Evolutionary conservation across 2,888 invertebrate species (phyloP).

Genomic region (Ormyrus labotus): DNA sequence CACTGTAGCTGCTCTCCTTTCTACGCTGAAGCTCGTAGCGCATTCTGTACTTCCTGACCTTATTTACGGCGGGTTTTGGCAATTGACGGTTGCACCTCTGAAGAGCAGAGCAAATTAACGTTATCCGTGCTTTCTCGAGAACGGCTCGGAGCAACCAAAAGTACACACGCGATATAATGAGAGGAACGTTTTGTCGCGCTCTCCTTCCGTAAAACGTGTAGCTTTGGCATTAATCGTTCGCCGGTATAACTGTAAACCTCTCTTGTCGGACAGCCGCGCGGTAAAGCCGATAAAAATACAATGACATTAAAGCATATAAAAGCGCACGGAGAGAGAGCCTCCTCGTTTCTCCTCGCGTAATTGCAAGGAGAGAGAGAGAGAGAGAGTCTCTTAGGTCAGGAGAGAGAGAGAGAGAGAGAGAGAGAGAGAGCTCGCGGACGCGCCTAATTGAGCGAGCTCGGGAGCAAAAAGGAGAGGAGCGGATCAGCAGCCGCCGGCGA

Average conservation of each 20-base stretch:
- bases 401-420: not conserved
- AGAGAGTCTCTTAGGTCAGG: not conserved
- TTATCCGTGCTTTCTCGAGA: too few relatives aligned
- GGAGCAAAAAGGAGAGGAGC: not conserved
- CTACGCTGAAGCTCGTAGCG: too few relatives aligned
- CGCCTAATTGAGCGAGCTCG: conserved; percentile 19
- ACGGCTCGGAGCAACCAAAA: too few relatives aligned
- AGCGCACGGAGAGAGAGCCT: not conserved
- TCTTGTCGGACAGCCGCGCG: not conserved
- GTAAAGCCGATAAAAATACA: conserved; percentile 5
- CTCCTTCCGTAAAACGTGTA: not conserved
- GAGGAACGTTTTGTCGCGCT: not conserved
- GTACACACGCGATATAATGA: not conserved
- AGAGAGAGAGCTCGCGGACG: not conserved
- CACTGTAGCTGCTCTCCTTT: too few relatives aligned
- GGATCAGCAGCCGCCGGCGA: not conserved
- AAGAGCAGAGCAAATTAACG: too few relatives aligned
- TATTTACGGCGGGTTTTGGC: too few relatives aligned
- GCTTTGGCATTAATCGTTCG: not conserved
- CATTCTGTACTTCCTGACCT: too few relatives aligned
- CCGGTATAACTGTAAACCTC: conserved; percentile 6
- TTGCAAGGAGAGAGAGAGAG: not conserved
- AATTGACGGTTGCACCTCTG: too few relatives aligned
- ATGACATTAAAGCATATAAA: conserved; percentile 4
- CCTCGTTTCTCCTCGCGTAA: not conserved